Conservation (phyloP, 2,797 vertebrate genomes). For the Phrynocephalus forsythii region DNA sequence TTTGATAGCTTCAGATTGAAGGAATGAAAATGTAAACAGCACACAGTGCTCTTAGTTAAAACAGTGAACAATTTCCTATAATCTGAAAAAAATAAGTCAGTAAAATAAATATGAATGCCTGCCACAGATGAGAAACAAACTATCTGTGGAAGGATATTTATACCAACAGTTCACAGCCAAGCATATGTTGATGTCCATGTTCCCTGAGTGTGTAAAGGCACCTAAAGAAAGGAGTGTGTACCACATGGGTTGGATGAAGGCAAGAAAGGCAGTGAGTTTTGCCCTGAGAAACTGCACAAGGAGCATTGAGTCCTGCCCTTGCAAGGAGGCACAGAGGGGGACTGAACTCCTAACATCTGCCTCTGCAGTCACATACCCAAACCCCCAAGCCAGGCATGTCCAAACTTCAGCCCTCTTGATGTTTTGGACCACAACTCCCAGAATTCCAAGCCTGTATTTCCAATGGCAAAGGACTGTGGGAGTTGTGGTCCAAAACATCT, state of each 20-base stretch:
- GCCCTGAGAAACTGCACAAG: no score
- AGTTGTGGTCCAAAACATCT: no score
- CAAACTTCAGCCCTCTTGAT: no score
- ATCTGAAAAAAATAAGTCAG: background rate
- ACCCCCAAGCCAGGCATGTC: no score
- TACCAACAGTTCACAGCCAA: background rate
- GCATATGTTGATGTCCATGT: background rate
- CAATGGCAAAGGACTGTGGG: no score
- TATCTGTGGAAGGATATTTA: background rate
- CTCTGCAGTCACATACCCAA: no score
- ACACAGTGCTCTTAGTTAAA: background rate
- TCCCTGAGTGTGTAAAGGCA: background rate
- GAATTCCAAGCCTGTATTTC: no score
- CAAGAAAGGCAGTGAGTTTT: background rate
- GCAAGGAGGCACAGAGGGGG: no score
- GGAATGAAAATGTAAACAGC: conserved; percentile 6
- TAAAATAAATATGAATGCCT: background rate
- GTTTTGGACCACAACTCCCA: no score
- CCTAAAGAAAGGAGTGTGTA: background rate
- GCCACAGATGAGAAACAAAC: background rate
- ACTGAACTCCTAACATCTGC: no score
- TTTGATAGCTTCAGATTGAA: background rate
- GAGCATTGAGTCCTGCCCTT: no score
- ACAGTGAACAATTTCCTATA: conserved; percentile 4
- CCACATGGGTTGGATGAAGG: background rate